Base-by-base conservation (phyloP, 2,797 vertebrate genomes). In the Chiloscyllium punctatum region DNA sequence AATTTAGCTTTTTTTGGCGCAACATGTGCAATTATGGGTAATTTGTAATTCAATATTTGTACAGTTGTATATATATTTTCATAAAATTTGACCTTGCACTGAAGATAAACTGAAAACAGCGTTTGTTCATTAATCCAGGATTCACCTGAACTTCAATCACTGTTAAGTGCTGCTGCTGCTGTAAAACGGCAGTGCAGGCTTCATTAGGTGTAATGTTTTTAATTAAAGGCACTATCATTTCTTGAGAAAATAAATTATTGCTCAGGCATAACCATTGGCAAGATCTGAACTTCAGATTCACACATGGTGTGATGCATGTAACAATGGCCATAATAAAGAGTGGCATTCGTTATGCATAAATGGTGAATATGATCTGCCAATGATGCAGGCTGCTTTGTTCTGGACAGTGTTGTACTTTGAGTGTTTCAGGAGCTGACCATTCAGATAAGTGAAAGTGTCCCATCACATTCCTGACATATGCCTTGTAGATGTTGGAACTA, bases 121-220 rank as follows among this genome's bases (percentile, higher is more conserved):
- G 71, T 48, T 72, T 23, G 18, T 25, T 86, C 62, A 82, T 62
- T 90, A 95, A 66, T 96, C 96, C 79, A 94, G 37, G 95, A 8
- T 69, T 72, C 53, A 95, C 37, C 94, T 77, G 16, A 68, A 51
- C 96, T 96, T 92, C 88, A 86, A 33, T 92, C 95, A 53, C 92
- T 27, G 33, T 13, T 69, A 86, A 96, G 72, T 92, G 95, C 16
- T 23, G 77, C 27, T 95, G 3, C 90, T 1, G 9, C 88, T 91
- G 95, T 51, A 95, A 96, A 96, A 72, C 18, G 91, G 27, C 62
- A 42, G 66, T 71, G 84, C 6, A 95, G 42, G n/a, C 91, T 57
- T 42, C 95, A 16, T 90, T 25, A 69, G 27, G 94, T 74, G 33
- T 95, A 74, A 74, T 51, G 74, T 53, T 94, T 94, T 71, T 74